A percentile compares a stretch with the other conserved stretches of the same genome.
These are phyloP conservation scores for Leptocoma aspasia DNA, from an alignment of 2,113 vertebrate genomes.

Conservation along the genomic window DNA sequence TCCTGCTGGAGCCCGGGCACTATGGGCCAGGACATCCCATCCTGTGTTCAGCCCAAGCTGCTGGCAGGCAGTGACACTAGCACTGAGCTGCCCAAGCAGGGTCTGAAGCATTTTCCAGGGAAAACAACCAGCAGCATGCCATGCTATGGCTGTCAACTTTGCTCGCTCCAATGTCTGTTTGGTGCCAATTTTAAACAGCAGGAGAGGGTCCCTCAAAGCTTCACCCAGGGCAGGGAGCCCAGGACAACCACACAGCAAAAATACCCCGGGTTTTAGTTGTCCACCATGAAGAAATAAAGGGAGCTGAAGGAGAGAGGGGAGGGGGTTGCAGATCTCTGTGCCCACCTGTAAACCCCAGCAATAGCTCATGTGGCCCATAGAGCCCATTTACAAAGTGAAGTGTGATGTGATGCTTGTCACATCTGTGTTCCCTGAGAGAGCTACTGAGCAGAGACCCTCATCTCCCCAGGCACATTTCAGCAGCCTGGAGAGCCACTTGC, in stretches of 20 bases:
- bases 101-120: neutral
- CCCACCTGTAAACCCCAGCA: neutral
- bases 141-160: neutral
- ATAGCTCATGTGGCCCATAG: neutral
- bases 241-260: neutral
- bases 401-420: neutral
- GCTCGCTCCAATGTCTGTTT: fast-evolving
- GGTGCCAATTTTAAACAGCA: neutral
- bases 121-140: neutral
- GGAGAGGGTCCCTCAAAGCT: neutral
- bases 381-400: neutral
- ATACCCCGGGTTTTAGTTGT: neutral
- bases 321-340: neutral
- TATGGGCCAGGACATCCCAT: fast-evolving
- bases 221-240: neutral
- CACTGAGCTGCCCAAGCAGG: neutral
- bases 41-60: neutral
- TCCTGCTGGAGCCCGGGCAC: fast-evolving
- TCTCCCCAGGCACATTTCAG: neutral
- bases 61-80: neutral
- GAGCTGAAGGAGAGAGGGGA: neutral
- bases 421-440: neutral
- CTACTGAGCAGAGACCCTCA: neutral
- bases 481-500: neutral
- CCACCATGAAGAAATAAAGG: neutral